Percentiles rank a stretch among this genome's conserved stretches.
phyloP scores from a whole-genome alignment of 2,113 vertebrate species.

The Rissa tridactyla region DNA sequence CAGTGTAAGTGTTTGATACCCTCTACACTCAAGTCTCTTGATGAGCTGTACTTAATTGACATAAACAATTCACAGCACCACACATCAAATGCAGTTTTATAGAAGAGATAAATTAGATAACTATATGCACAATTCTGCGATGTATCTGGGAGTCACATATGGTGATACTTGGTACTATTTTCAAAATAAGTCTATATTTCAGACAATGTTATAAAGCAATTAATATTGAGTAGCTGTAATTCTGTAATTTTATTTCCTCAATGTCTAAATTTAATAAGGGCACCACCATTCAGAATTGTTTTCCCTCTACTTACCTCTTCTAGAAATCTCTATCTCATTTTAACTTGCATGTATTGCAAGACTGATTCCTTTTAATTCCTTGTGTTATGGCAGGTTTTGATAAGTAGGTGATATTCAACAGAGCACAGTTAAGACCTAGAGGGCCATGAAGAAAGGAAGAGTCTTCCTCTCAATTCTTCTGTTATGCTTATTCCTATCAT shows the following conservation, averaged over 20 bases:
- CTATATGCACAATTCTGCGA: neutral
- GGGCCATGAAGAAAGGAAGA: neutral
- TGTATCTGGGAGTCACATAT: neutral
- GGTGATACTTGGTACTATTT: neutral
- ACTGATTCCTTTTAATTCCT: slow-evolving; percentile 36
- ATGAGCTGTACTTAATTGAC: neutral
- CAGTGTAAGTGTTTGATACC: neutral
- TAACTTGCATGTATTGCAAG: neutral
- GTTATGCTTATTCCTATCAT: slow-evolving; percentile 17
- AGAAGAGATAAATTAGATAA: neutral
- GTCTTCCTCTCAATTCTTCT: neutral
- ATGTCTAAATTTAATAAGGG: neutral
- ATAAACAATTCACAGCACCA: slow-evolving; percentile 23
- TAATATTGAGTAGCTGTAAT: slow-evolving; percentile 1
- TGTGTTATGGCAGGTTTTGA: slow-evolving; percentile 27
- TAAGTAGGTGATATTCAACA: slow-evolving; percentile 15
- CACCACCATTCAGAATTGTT: neutral
- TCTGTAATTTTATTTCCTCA: neutral
- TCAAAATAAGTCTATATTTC: neutral
- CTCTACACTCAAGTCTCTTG: neutral
- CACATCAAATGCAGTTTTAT: slow-evolving; percentile 5
- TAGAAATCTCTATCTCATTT: slow-evolving; percentile 7
- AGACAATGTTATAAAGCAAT: neutral
- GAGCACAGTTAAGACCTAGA: slow-evolving; percentile 6
- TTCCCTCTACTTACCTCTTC: neutral